Evolutionary conservation across 2,888 invertebrate species (phyloP).

Genomic region (Cyrtodaria siliqua): DNA sequence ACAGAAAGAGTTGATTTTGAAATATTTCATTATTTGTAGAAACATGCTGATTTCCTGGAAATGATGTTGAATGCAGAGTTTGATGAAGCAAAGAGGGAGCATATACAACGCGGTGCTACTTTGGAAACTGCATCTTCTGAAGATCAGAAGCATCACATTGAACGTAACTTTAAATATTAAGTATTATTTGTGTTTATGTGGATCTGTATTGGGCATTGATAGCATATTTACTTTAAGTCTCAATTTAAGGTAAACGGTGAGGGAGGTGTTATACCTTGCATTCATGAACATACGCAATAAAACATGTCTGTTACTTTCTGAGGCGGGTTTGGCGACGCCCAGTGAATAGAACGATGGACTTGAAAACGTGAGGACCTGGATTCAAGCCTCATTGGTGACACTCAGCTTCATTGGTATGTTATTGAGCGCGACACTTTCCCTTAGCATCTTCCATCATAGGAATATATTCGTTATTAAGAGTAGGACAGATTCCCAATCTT

Average conservation of each 20-base stretch:
- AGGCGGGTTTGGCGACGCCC: too few species aligned
- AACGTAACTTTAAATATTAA: not conserved
- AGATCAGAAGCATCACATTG: not conserved
- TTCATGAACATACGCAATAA: not conserved
- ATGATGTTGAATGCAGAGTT: slow-evolving; percentile 63
- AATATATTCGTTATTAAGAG: too few species aligned
- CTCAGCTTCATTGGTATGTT: too few species aligned
- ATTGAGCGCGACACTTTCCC: too few species aligned
- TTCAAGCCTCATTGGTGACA: too few species aligned
- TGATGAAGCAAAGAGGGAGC: slow-evolving; percentile 25
- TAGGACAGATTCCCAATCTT: too few species aligned
- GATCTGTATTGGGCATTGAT: not conserved
- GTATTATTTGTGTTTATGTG: not conserved
- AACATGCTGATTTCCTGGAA: slow-evolving; percentile 62
- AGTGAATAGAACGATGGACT: too few species aligned
- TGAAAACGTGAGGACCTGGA: too few species aligned
- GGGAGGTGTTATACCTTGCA: not conserved
- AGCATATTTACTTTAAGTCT: not conserved
- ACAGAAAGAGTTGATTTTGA: too few species aligned
- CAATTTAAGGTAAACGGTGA: not conserved
- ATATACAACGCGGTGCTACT: slow-evolving; percentile 29
- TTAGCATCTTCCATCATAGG: too few species aligned
- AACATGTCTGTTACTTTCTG: not conserved
- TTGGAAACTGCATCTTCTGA: not conserved
- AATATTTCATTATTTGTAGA: too few species aligned